Evolutionary conservation across 2,113 vertebrate species (phyloP).

Genomic region (Triplophysa siluroides): DNA sequence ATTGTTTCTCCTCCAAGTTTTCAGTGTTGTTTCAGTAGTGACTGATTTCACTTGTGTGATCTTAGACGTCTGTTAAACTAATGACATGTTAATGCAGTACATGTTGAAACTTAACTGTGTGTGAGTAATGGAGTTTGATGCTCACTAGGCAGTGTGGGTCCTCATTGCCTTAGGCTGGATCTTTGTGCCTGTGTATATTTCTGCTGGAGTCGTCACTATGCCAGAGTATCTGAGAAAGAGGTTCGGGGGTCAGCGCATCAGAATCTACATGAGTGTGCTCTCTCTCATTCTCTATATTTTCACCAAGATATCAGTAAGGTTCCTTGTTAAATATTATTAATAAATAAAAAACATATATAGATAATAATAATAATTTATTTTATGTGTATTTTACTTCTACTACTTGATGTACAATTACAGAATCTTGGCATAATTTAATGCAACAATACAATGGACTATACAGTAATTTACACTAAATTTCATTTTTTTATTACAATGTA

Average conservation of each 20-base stretch:
- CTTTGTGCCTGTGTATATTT: constrained; percentile 89
- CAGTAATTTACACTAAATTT: neutral
- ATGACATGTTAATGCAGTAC: neutral
- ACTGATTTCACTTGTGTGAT: neutral
- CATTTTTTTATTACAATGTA: too few species aligned
- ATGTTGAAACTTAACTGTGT: neutral
- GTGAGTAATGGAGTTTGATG: neutral
- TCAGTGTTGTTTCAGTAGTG: neutral
- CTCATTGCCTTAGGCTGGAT: constrained; percentile 81
- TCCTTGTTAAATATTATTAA: neutral
- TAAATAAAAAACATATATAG: neutral
- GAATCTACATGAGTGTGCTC: constrained; percentile 85
- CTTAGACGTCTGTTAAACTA: neutral
- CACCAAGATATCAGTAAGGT: constrained; percentile 85
- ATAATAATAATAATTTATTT: too few species aligned
- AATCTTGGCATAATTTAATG: neutral
- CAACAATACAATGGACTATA: neutral
- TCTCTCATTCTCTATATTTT: constrained; percentile 89
- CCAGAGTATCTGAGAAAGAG: constrained; percentile 88
- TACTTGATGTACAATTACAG: neutral
- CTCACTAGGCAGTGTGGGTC: constrained; percentile 51
- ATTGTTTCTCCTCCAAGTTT: neutral
- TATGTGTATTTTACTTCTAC: too few species aligned
- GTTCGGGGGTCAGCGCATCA: constrained; percentile 86
- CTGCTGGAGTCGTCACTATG: constrained; percentile 87